phyloP scores from a whole-genome alignment of 2,113 vertebrate genomes.

The Haemorhous mexicanus region DNA sequence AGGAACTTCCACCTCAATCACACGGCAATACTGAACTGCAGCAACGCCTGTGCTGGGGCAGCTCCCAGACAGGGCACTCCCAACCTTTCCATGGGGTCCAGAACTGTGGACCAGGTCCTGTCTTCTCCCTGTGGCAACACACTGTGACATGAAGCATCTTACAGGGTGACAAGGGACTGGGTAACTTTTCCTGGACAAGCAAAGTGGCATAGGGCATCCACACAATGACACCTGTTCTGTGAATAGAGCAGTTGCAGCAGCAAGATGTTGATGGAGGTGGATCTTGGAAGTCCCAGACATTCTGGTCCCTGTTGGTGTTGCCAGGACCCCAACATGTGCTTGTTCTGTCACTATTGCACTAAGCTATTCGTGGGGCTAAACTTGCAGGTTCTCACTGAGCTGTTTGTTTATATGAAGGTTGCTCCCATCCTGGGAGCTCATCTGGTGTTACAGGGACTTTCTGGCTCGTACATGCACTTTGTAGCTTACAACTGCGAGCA shows the following conservation, averaged over 20 bases:
- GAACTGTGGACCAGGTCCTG: background rate
- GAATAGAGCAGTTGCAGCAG: background rate
- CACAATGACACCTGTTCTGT: background rate
- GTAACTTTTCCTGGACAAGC: background rate
- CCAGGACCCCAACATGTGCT: background rate
- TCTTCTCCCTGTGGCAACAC: background rate
- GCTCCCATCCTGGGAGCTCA: background rate
- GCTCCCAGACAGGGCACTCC: background rate
- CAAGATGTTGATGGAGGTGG: background rate
- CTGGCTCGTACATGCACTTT: background rate
- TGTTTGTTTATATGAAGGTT: background rate
- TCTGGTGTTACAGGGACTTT: background rate
- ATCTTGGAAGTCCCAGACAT: background rate
- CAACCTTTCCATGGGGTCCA: background rate
- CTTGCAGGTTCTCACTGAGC: background rate
- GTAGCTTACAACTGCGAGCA: background rate
- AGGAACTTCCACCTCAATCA: background rate
- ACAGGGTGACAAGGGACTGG: background rate
- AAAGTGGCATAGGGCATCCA: background rate
- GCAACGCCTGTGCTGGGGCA: rapidly evolving
- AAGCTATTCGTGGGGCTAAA: background rate
- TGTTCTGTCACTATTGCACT: background rate
- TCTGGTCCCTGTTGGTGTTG: background rate
- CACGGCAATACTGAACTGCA: background rate
- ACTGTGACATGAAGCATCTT: background rate